These are phyloP conservation scores for Hydra vulgaris DNA, from an alignment of 30 jellyfish, hydroid and myxozoan genomes.

Conservation along the genomic window DNA sequence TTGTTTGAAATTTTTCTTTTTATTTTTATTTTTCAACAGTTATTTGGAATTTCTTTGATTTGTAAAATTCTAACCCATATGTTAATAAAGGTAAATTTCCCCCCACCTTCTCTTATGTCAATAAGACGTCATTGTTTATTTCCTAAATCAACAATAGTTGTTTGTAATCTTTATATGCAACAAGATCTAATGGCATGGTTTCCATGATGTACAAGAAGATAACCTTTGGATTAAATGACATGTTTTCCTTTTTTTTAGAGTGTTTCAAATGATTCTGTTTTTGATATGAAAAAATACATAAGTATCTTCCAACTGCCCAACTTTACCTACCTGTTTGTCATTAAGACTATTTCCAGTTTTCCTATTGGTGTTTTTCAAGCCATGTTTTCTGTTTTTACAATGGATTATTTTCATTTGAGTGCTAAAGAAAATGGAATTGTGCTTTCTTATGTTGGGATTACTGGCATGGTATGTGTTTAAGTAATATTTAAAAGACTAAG, in stretches of 20 bases:
- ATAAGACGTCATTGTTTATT: no score
- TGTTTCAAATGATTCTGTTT: not conserved
- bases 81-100: no score
- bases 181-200: not conserved
- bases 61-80: no score
- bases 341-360: slow-evolving; percentile 55
- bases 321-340: slow-evolving; percentile 56
- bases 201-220: not conserved
- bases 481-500: not conserved
- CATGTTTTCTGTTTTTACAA: slow-evolving; percentile 85
- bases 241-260: not conserved
- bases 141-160: no score
- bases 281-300: slow-evolving; percentile 5
- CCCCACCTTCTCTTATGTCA: no score
- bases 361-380: slow-evolving; percentile 94
- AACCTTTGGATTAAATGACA: not conserved
- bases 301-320: slow-evolving; percentile 26
- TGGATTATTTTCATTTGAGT: slow-evolving; percentile 70
- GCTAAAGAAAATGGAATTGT: slow-evolving; percentile 90
- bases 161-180: not conserved
- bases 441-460: slow-evolving; percentile 75
- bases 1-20: not conserved
- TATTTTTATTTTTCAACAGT: no score
- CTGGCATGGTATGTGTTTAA: slow-evolving; percentile 37
- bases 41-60: no score